phyloP scores from a whole-genome alignment of 1,140 invertebrate species.

The Asobara japonica region DNA sequence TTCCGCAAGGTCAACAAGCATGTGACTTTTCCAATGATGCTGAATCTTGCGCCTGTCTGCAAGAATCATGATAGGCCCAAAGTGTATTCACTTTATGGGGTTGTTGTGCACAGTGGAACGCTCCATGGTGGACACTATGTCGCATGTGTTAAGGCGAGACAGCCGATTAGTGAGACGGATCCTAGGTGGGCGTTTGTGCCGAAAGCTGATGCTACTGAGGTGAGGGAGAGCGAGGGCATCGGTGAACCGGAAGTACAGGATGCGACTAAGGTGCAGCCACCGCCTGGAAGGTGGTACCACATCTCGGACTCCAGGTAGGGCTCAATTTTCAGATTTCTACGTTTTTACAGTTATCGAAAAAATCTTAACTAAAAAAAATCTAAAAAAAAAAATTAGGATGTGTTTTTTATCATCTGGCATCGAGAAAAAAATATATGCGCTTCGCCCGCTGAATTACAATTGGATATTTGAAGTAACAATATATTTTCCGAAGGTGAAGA shows the following conservation, averaged over 20 bases:
- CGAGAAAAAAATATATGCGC: no score
- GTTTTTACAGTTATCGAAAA: no score
- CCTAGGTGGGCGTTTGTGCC: constrained; percentile 77
- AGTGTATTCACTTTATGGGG: constrained; percentile 91
- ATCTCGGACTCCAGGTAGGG: constrained; percentile 83
- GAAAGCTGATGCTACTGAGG: constrained; percentile 65
- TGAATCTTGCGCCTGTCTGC: constrained; percentile 93
- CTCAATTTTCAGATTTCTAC: not conserved
- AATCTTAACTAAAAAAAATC: no score
- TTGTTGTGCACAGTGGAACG: constrained; percentile 93
- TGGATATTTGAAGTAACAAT: no score
- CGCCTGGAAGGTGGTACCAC: constrained; percentile 88
- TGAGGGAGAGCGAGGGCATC: constrained; percentile 51
- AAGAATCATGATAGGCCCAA: constrained; percentile 77
- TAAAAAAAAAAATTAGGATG: no score
- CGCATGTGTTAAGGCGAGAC: constrained; percentile 85
- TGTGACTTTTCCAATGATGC: constrained; percentile 86
- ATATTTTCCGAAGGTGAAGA: no score
- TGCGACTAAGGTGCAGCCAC: constrained; percentile 66
- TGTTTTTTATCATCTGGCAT: no score
- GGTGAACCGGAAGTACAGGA: constrained; percentile 67
- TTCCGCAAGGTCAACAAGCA: constrained; percentile 84
- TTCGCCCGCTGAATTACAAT: no score
- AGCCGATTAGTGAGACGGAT: constrained; percentile 69
- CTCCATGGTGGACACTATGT: constrained; percentile 95